These are phyloP conservation scores for Fulmarus glacialis DNA, from an alignment of 2,113 vertebrate genomes.

Conservation along the genomic window DNA sequence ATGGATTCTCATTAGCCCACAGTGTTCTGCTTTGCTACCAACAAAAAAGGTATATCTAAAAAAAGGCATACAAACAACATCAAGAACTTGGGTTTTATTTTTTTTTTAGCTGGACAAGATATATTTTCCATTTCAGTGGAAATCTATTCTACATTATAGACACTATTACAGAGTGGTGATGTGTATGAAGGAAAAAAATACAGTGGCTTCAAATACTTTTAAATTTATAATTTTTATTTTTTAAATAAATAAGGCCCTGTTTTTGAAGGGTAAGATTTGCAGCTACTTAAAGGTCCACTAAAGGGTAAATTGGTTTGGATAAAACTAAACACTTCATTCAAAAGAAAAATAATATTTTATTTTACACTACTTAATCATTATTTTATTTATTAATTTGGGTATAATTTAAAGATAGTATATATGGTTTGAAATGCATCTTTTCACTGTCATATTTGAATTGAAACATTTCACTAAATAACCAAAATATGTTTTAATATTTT, in stretches of 20 bases:
- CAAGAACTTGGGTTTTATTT: background rate
- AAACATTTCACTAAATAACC: background rate
- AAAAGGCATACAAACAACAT: background rate
- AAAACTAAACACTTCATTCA: background rate
- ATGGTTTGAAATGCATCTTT: background rate
- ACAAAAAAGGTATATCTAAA: background rate
- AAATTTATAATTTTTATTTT: background rate
- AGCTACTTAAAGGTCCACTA: background rate
- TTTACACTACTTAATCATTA: background rate
- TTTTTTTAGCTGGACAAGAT: background rate
- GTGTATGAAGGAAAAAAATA: background rate
- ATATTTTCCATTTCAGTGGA: background rate
- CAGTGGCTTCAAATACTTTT: background rate
- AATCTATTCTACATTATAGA: background rate
- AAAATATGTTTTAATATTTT: background rate
- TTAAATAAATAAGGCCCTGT: background rate
- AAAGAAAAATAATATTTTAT: background rate
- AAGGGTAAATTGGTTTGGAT: background rate
- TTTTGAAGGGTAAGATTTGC: background rate
- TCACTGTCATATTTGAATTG: background rate
- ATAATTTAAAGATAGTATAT: background rate
- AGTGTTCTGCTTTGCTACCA: background rate
- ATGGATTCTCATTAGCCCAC: background rate
- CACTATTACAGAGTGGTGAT: background rate
- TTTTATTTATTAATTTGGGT: background rate